Base-by-base conservation (phyloP, 2,888 invertebrate genomes). In the Ophion slaviceki region DNA sequence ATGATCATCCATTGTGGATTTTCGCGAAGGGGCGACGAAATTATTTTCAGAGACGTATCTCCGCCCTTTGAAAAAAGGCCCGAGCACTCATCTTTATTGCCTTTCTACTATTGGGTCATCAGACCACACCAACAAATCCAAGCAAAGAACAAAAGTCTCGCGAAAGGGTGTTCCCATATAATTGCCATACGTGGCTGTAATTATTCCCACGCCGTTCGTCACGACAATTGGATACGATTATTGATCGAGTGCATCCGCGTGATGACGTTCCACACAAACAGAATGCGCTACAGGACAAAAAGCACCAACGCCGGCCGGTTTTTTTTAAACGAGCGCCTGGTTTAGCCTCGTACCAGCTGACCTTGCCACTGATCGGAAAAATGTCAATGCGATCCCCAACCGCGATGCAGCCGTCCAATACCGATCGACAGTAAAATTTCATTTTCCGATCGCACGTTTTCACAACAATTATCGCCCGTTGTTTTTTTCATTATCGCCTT, bases 291-390 rank as follows among this genome's bases (percentile, higher is more conserved):
- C 28, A 24, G 20, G 36, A 66, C 79, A 40, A 79, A 82, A 82
- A 85, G 24, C 61, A 72, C 70, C 53, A 61, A 71, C 71, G 74
- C 11, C 24, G 14, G 20, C 17, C 36, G 47, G 59, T 24, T 40
- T 66, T 80, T 53, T 53, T 53, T 14, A 82, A 80, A 85, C 61
- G 78, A 88, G 17, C 17, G 89, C 89, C 90, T 89, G 88, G 90
- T 90, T 91, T 89, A 84, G 79, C 79, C 75, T 84, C 83, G 53
- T 67, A 80, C 87, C 71, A 74, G 87, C 72, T 82, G 87, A 90
- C 91, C 91, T 91, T 89, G 89, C 84, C 80, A 79, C 84, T 87
- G 64, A 85, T 89, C 74, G 74, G 81, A 91, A 90, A 89, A 80
- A 70, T 90, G 90, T 90, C 90, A 89, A 87, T 91, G 89, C 85